Percentiles rank a stretch among this genome's conserved stretches.
These are phyloP conservation scores for Gobio gobio DNA, from an alignment of 2,113 vertebrate species.

Conservation along the genomic window DNA sequence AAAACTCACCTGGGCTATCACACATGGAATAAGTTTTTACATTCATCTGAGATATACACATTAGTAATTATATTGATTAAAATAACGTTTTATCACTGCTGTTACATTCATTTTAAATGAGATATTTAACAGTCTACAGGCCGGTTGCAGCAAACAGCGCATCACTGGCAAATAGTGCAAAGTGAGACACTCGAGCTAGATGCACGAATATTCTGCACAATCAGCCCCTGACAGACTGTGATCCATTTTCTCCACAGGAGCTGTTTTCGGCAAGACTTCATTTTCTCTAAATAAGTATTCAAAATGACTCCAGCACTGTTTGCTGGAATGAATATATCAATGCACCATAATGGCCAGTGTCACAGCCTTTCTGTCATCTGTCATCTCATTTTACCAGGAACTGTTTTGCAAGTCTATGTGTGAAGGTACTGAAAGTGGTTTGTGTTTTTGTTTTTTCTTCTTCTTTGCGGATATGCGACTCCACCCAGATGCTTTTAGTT, in stretches of 20 bases:
- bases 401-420: constrained; percentile 8
- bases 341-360: constrained; percentile 17
- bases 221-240: not conserved
- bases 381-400: not conserved
- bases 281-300: constrained; percentile 32
- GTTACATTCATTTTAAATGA: not conserved
- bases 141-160: not conserved
- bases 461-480: not conserved
- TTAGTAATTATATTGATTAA: not conserved
- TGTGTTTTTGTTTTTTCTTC: not conserved
- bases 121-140: not conserved
- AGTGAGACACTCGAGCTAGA: not conserved
- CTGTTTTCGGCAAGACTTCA: not conserved
- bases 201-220: not conserved
- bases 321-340: constrained; percentile 38
- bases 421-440: constrained; percentile 1
- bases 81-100: not conserved
- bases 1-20: not conserved
- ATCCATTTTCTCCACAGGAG: not conserved
- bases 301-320: constrained; percentile 3
- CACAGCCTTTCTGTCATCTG: constrained; percentile 6
- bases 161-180: not conserved
- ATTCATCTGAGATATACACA: not conserved
- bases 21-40: not conserved
- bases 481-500: not conserved